phyloP scores from a whole-genome alignment of 2,797 vertebrate species.

The Pampus argenteus region DNA sequence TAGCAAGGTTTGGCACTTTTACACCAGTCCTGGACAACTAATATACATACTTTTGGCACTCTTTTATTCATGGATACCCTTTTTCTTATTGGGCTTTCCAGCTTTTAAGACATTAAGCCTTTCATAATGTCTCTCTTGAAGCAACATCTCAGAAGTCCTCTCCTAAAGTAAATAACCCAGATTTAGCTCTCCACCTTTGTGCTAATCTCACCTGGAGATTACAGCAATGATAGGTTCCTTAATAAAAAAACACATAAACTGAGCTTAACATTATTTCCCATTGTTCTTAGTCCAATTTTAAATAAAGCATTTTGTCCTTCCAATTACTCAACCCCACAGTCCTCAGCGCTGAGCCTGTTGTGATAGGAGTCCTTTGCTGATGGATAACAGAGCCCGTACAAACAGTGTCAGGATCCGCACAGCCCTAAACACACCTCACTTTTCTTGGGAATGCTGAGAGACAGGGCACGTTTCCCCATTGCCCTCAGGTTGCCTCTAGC shows the following conservation, averaged over 20 bases:
- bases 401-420: slow-evolving; percentile 62
- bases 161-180: slow-evolving; percentile 41
- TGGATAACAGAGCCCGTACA: slow-evolving; percentile 57
- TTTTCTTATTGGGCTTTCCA: slow-evolving; percentile 42
- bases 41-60: slow-evolving; percentile 74
- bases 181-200: slow-evolving; percentile 41
- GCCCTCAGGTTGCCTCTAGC: slow-evolving; percentile 45
- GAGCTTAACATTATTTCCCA: slow-evolving; percentile 61
- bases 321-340: slow-evolving; percentile 52
- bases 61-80: slow-evolving; percentile 36
- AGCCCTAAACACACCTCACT: slow-evolving; percentile 55
- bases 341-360: slow-evolving; percentile 56
- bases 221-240: slow-evolving; percentile 22
- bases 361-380: slow-evolving; percentile 49
- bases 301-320: slow-evolving; percentile 70
- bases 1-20: slow-evolving; percentile 64
- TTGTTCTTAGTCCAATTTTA: slow-evolving; percentile 60
- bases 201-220: slow-evolving; percentile 81
- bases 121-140: slow-evolving; percentile 39
- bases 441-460: slow-evolving; percentile 62
- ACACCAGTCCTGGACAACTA: slow-evolving; percentile 54
- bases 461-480: slow-evolving; percentile 25
- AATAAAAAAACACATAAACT: slow-evolving; percentile 51
- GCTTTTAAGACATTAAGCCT: slow-evolving; percentile 52
- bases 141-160: slow-evolving; percentile 37